Base-by-base conservation (phyloP, 2,888 invertebrate species). In the Anoncus sp. region DNA sequence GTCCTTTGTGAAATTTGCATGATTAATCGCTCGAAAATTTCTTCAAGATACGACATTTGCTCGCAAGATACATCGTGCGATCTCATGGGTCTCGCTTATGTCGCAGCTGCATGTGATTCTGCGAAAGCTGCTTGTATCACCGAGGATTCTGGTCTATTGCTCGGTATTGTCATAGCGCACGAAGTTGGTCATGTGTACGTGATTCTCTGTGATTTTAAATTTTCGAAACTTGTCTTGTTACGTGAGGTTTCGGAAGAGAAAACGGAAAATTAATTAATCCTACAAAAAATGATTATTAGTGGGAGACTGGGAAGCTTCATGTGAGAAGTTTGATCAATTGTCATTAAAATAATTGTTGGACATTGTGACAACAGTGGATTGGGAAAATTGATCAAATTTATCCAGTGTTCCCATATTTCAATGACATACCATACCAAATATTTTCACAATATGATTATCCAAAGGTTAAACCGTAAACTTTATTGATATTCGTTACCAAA, bases 151-250 rank as follows among this genome's bases (percentile, higher is more conserved):
- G 98, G 98, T 81, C 95, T 98, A 82, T 95, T 96, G 89, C 93
- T 97, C 72, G 97, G 97, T 27, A 96, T 97, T 92, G 97, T 97
- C 81, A 95, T 98, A 86, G 96, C 97, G 6, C 98, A 98, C 90
- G 98, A 98, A 92, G 92, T 98, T 88, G 98, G 98, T 75, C 98
- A 98, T 92, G 97, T 97, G 98, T 98, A 92, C 94, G 96, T 65
- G 24, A 43, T 12, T 22, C 22, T 20, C 38, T 38, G 38, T n/a
- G 31, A 5, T 31, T 5, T 31, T 3, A 7, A 31, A 31, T 31
- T 3, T 7, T 31, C 31, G 7, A 31, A 31, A 31, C 4, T 31
- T 31, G 3, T 31, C 31, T 31, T 7, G 31, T 5, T 31, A 31
- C 31, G 31, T 5, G 3, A 31, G n/a, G n/a, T n/a, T n/a, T n/a